These are phyloP conservation scores for Pseudochirops corinnae DNA, from an alignment of 2,797 vertebrate species.

Conservation along the genomic window DNA sequence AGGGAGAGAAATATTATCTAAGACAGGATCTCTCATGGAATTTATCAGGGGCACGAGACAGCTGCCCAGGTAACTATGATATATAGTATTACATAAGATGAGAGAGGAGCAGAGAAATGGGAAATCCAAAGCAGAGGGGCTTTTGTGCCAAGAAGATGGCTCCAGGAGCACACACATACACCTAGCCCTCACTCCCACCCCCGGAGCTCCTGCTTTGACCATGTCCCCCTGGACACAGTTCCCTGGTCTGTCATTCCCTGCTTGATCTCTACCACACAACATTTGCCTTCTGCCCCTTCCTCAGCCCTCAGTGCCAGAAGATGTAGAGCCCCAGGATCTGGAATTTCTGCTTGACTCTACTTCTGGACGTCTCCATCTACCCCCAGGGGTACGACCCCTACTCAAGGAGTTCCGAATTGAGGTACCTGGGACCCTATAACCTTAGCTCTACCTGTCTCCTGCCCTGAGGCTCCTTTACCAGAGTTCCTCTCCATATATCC, in stretches of 20 bases:
- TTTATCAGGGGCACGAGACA: background rate
- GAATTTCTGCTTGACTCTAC: slow-evolving; percentile 82
- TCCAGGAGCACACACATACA: background rate
- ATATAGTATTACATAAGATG: background rate
- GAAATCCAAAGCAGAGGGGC: background rate
- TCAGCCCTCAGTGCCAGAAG: slow-evolving; percentile 90
- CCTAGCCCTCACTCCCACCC: background rate
- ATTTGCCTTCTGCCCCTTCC: slow-evolving; percentile 9
- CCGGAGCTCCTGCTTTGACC: slow-evolving; percentile 13
- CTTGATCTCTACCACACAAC: slow-evolving; percentile 7
- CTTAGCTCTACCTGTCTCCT: background rate
- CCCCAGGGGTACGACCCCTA: slow-evolving; percentile 89
- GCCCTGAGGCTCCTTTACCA: background rate
- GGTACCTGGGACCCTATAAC: slow-evolving; percentile 82
- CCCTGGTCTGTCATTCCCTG: background rate
- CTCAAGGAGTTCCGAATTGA: slow-evolving; percentile 95
- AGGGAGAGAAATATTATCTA: background rate
- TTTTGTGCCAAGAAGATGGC: background rate
- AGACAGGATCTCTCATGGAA: background rate
- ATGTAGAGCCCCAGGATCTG: slow-evolving; percentile 90
- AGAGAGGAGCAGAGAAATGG: background rate
- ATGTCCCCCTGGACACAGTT: background rate
- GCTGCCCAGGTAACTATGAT: background rate
- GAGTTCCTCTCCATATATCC: background rate
- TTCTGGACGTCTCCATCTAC: slow-evolving; percentile 89